These are phyloP conservation scores for Bungarus multicinctus DNA, from an alignment of 2,113 vertebrate genomes.

Conservation along the genomic window DNA sequence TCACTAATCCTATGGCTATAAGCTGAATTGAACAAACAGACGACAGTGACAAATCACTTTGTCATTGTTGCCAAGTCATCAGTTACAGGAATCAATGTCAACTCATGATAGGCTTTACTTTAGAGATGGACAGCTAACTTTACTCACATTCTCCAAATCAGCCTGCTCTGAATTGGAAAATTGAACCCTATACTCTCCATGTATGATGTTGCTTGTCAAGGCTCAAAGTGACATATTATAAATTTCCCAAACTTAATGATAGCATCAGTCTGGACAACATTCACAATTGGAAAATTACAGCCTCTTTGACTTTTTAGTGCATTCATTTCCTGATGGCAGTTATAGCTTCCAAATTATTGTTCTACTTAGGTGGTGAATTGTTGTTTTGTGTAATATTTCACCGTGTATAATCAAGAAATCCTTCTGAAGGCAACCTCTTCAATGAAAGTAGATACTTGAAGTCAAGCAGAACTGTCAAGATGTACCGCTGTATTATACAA, in stretches of 20 bases:
- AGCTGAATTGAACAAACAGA: not conserved
- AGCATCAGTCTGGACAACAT: constrained; percentile 34
- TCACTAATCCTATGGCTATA: not conserved
- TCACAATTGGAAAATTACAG: constrained; percentile 41
- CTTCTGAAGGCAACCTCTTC: constrained; percentile 46
- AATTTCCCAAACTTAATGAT: constrained; percentile 4
- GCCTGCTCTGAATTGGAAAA: not conserved
- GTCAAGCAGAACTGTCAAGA: constrained; percentile 43
- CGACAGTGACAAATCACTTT: not conserved
- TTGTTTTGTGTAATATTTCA: constrained; percentile 60
- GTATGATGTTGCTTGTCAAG: not conserved
- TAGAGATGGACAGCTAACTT: not conserved
- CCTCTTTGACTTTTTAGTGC: constrained; percentile 49
- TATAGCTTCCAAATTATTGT: constrained; percentile 50
- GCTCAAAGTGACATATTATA: not conserved
- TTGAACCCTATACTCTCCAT: not conserved
- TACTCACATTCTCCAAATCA: not conserved
- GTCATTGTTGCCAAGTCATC: not conserved
- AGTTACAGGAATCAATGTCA: not conserved
- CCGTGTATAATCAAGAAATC: constrained; percentile 66
- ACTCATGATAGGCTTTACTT: not conserved
- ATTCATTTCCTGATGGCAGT: constrained; percentile 58
- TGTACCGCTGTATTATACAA: constrained; percentile 59
- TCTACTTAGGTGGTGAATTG: constrained; percentile 53
- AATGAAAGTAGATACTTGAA: constrained; percentile 50